Base-by-base conservation (phyloP, 1,140 invertebrate genomes). In the Drosophila sulfurigaster region DNA sequence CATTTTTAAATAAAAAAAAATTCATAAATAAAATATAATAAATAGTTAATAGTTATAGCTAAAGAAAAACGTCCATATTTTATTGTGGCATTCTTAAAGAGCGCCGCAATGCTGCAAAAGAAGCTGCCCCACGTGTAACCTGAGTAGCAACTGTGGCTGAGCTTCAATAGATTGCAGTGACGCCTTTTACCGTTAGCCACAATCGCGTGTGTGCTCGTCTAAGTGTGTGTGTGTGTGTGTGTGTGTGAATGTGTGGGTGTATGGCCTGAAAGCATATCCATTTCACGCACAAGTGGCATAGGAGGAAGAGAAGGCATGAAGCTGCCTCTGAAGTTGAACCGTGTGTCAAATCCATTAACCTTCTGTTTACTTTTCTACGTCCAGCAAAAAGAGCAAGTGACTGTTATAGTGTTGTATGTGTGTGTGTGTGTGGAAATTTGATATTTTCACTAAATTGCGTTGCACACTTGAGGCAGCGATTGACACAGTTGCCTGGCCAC, bases 341-440 rank as follows among this genome's bases (percentile, higher is more conserved):
- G 85, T 89, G 86, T 83, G 90, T 91, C 90, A 91, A 90, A 90
- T 91, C 90, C 90, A 91, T 91, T 91, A 91, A 91, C 90, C 90
- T 91, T 89, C 90, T 91, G 81, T 91, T 91, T 91, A 91, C 90
- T 91, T 91, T 91, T 91, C 89, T 85, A 91, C 88, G 88, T 82
- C 78, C 72, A 81, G 69, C 59, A 63, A 79, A 82, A 82, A 82
- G 56, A 68, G 73, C 64, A 75, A 63, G 54, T 52, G 59, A 66
- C 38, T 56, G 13, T 45, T 8, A n/a, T 32, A 28, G 46, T 67
- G 30, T 62, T 25, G 58, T 54, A 41, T 67, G 58, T 75, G 68
- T 78, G 64, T 68, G 70, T 81, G 69, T 64, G 67, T 45, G 62
- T 52, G 58, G 88, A 91, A 91, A 91, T 81, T 88, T 81, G 88